phyloP scores from a whole-genome alignment of 2,888 invertebrate genomes.

The Allolobophora icterica region DNA sequence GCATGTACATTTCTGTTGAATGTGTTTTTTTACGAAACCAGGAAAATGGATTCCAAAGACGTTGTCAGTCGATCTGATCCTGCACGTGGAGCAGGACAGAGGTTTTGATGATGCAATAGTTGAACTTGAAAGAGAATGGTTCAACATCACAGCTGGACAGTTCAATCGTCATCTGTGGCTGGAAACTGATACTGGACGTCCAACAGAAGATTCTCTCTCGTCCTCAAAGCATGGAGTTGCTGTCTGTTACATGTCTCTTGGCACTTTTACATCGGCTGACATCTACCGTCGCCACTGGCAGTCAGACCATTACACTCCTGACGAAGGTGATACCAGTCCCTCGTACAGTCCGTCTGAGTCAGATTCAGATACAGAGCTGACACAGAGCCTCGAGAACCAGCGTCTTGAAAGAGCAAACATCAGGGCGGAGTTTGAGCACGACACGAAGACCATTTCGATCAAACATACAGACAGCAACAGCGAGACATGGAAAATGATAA shows the following conservation, averaged over 20 bases:
- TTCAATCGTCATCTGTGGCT: neutral
- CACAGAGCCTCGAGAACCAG: neutral
- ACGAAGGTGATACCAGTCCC: neutral
- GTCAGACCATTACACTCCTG: neutral
- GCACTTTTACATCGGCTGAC: neutral
- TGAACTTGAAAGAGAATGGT: slow-evolving; percentile 3
- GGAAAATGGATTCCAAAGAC: slow-evolving; percentile 24
- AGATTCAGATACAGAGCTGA: neutral
- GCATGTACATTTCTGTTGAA: neutral
- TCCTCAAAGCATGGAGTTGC: neutral
- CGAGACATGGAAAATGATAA: slow-evolving; percentile 7
- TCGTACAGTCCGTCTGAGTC: neutral
- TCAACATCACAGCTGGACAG: neutral
- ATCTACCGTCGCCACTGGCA: neutral
- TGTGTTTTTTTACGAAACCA: neutral
- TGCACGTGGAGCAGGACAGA: neutral
- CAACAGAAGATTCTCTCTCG: neutral
- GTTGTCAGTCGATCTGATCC: neutral
- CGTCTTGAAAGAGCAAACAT: neutral
- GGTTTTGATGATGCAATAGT: neutral
- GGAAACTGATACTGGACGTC: neutral
- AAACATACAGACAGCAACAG: neutral
- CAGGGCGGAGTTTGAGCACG: slow-evolving; percentile 4
- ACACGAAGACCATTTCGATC: neutral
- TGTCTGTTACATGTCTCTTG: neutral